Conservation (phyloP, 2,113 vertebrate genomes). For the Amia ocellicauda region DNA sequence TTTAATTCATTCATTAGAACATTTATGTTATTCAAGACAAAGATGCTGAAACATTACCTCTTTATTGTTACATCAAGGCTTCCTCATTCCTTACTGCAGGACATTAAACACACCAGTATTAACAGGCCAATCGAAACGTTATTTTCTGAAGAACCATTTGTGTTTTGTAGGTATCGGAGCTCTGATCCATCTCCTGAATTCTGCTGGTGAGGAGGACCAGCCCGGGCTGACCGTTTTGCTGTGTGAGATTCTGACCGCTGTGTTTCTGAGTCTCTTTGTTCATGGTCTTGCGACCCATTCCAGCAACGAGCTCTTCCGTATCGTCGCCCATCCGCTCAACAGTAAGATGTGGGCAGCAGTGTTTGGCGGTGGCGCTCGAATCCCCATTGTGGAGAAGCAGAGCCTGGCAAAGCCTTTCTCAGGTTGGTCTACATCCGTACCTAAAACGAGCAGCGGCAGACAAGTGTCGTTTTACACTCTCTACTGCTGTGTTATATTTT, state of each 20-base stretch:
- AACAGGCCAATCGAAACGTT: neutral
- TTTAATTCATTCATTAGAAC: no score
- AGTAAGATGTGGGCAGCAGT: slow-evolving; percentile 88
- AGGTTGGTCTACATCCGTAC: slow-evolving; percentile 73
- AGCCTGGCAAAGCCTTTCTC: slow-evolving; percentile 57
- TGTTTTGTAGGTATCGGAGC: slow-evolving; percentile 70
- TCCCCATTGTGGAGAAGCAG: slow-evolving; percentile 57
- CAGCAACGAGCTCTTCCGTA: slow-evolving; percentile 86
- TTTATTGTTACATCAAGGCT: no score
- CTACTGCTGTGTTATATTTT: no score
- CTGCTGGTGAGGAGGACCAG: slow-evolving; percentile 87
- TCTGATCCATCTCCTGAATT: slow-evolving; percentile 77
- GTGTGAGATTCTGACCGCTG: slow-evolving; percentile 91
- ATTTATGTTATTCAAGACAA: no score
- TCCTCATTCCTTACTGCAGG: no score
- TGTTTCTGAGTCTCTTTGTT: slow-evolving; percentile 92
- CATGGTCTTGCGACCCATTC: slow-evolving; percentile 95
- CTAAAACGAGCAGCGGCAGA: no score
- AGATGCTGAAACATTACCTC: no score
- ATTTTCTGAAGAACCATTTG: neutral
- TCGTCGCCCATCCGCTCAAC: slow-evolving; percentile 88
- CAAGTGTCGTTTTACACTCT: no score
- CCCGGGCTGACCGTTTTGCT: slow-evolving; percentile 84
- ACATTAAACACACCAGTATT: no score
- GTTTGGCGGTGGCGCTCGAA: slow-evolving; percentile 85